phyloP scores from a whole-genome alignment of 2,113 vertebrate genomes.

The Phycodurus eques region DNA sequence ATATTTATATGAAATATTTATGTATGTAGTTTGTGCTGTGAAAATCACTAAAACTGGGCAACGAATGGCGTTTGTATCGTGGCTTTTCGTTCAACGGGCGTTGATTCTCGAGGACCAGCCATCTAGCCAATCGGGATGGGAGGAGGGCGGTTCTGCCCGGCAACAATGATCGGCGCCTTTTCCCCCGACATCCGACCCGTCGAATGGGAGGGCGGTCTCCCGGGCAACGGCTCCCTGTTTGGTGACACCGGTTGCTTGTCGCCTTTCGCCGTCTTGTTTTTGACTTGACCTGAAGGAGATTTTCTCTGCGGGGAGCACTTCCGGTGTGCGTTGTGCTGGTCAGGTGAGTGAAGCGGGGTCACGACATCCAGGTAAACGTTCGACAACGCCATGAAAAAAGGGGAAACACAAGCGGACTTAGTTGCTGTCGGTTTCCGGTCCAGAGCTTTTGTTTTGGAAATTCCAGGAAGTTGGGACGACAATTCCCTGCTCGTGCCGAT shows the following conservation, averaged over 20 bases:
- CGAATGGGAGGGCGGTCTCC: too few species aligned
- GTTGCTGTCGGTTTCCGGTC: neutral
- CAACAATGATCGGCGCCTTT: too few species aligned
- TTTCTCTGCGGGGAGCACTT: neutral
- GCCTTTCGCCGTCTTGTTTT: neutral
- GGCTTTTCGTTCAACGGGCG: too few species aligned
- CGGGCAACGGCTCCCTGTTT: too few species aligned
- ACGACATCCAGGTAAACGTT: neutral
- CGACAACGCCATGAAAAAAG: neutral
- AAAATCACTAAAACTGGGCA: neutral
- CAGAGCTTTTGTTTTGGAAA: neutral
- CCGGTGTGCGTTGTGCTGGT: neutral
- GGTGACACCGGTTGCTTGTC: too few species aligned
- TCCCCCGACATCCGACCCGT: too few species aligned
- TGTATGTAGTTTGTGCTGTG: neutral
- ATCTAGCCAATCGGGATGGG: too few species aligned
- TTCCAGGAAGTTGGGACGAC: too few species aligned
- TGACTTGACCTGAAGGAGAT: neutral
- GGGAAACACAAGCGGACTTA: neutral
- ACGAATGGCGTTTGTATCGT: neutral
- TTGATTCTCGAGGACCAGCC: too few species aligned
- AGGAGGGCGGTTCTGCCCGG: too few species aligned
- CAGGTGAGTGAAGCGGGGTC: neutral
- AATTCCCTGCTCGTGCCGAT: too few species aligned
- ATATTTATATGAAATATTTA: neutral